phyloP scores from a whole-genome alignment of 2,888 invertebrate genomes.

The Charanyca ferruginea region DNA sequence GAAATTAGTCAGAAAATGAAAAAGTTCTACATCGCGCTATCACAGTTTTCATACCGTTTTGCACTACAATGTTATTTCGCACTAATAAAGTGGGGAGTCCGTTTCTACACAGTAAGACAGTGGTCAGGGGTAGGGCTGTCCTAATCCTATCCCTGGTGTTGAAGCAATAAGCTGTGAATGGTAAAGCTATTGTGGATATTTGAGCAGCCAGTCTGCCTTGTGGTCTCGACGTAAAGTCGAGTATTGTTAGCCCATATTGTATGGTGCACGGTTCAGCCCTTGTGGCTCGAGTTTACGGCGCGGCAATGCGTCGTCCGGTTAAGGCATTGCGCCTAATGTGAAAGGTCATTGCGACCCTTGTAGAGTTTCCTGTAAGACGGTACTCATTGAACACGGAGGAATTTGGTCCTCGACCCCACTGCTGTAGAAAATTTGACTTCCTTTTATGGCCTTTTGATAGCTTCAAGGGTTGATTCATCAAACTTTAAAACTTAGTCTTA shows the following conservation, averaged over 20 bases:
- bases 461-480: neutral
- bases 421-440: conserved; percentile 66
- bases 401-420: conserved; percentile 63
- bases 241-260: neutral
- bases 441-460: conserved; percentile 34
- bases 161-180: conserved; percentile 50
- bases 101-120: conserved; percentile 67
- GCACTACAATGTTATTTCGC: conserved; percentile 22
- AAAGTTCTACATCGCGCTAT: conserved; percentile 55
- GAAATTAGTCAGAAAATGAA: conserved; percentile 14
- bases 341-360: conserved; percentile 42
- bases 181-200: conserved; percentile 57
- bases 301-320: conserved; percentile 45
- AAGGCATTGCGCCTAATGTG: conserved; percentile 35
- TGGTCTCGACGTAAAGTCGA: conserved; percentile 50
- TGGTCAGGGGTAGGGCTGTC: conserved; percentile 55
- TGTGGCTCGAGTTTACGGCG: conserved; percentile 45
- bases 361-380: conserved; percentile 54
- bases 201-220: conserved; percentile 50
- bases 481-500: no score
- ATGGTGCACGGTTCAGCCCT: conserved; percentile 19
- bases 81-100: conserved; percentile 29
- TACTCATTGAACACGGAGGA: conserved; percentile 58
- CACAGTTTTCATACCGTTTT: conserved; percentile 45
- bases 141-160: conserved; percentile 48